Evolutionary conservation across 2,888 invertebrate genomes (phyloP).

Genomic region (Melinaea marsaeus): DNA sequence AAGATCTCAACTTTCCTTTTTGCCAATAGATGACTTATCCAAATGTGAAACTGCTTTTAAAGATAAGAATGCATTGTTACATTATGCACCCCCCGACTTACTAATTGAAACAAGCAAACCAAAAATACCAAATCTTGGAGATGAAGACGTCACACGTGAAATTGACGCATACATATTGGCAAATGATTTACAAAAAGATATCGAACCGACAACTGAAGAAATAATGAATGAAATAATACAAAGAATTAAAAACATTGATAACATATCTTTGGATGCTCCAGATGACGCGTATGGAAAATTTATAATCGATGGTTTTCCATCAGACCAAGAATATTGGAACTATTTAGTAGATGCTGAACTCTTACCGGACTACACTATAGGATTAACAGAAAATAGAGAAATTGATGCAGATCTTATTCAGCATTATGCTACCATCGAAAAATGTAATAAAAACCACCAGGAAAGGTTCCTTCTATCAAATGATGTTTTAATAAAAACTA

Average conservation of each 20-base stretch:
- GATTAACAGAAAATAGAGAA: constrained; percentile 73
- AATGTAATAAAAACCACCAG: constrained; percentile 45
- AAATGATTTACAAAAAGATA: constrained; percentile 63
- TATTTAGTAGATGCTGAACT: constrained; percentile 60
- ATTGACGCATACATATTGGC: constrained; percentile 53
- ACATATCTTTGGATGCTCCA: constrained; percentile 40
- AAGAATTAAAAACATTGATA: constrained; percentile 57
- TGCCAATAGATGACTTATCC: constrained; percentile 53
- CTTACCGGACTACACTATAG: constrained; percentile 76
- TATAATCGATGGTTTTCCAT: constrained; percentile 79
- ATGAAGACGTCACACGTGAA: constrained; percentile 63
- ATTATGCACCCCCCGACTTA: constrained; percentile 62
- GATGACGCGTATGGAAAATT: constrained; percentile 70
- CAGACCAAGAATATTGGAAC: constrained; percentile 69
- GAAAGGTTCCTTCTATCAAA: constrained; percentile 48
- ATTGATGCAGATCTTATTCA: constrained; percentile 52
- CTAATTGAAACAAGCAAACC: constrained; percentile 44
- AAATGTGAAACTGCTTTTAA: constrained; percentile 43
- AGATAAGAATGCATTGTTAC: constrained; percentile 35
- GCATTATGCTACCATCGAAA: constrained; percentile 55
- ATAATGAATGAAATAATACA: constrained; percentile 58
- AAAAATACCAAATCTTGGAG: constrained; percentile 60
- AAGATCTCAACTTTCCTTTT: constrained; percentile 38
- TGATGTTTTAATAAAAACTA: constrained; percentile 57
- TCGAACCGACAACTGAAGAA: constrained; percentile 63